Evolutionary conservation across 1,140 invertebrate species (phyloP).

Genomic region (Drosophila parvula): DNA sequence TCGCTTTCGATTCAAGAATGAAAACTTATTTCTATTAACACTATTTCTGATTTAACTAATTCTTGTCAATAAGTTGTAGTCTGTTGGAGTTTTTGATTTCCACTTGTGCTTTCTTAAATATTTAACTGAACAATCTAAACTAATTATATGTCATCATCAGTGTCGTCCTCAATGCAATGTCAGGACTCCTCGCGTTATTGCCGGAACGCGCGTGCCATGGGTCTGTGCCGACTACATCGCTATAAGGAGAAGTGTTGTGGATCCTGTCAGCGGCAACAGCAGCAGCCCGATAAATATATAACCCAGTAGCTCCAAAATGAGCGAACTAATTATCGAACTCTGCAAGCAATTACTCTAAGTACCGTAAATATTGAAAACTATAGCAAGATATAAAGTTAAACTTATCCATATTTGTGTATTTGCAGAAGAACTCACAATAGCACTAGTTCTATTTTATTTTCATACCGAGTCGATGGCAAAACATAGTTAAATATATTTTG

Average conservation of each 20-base stretch:
- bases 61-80: too few relatives aligned
- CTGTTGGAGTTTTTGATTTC: background rate
- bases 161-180: conserved; percentile 84
- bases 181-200: conserved; percentile 92
- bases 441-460: conserved; percentile 17
- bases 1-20: too few relatives aligned
- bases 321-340: conserved; percentile 26
- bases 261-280: conserved; percentile 86
- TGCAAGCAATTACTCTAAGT: conserved; percentile 68
- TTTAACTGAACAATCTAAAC: too few relatives aligned
- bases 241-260: conserved; percentile 94
- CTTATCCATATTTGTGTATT: conserved; percentile 47
- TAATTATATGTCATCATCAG: conserved; percentile 1
- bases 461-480: conserved; percentile 20
- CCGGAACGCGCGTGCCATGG: conserved; percentile 91
- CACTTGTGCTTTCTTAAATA: too few relatives aligned
- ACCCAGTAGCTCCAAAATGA: conserved; percentile 47
- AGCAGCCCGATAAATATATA: conserved; percentile 67
- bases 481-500: conserved; percentile 36
- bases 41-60: too few relatives aligned
- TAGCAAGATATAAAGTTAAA: conserved; percentile 60
- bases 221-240: conserved; percentile 91
- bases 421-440: conserved; percentile 17
- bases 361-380: conserved; percentile 48
- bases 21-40: too few relatives aligned